phyloP scores from a whole-genome alignment of 2,888 invertebrate genomes.

The Diadegma fenestrale region DNA sequence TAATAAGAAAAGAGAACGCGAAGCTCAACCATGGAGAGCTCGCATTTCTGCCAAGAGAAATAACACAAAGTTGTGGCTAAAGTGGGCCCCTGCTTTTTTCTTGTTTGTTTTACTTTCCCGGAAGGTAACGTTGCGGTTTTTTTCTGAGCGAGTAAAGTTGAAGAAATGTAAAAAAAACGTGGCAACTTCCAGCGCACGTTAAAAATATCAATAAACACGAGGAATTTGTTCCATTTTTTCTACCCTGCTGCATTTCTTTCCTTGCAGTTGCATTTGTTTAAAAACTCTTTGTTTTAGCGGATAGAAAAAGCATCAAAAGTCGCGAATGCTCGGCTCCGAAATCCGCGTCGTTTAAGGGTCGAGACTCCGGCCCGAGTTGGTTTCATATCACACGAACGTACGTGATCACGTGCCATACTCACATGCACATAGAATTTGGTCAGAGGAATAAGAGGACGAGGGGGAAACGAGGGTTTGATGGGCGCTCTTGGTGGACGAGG shows the following conservation, averaged over 20 bases:
- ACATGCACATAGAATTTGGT: neutral
- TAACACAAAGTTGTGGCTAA: constrained; percentile 26
- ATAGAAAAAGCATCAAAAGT: neutral
- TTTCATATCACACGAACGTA: constrained; percentile 1
- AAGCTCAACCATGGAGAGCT: neutral
- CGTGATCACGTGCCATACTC: neutral
- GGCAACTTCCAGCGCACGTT: neutral
- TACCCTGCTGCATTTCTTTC: neutral
- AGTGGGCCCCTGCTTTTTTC: neutral
- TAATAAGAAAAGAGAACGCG: constrained; percentile 29
- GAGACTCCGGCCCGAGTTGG: neutral
- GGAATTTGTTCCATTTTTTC: neutral
- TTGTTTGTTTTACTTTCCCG: neutral
- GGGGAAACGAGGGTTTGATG: constrained; percentile 34
- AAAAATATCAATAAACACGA: neutral
- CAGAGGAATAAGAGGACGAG: constrained; percentile 1
- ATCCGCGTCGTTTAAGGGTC: neutral
- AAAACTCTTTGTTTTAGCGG: neutral
- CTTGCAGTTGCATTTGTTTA: neutral
- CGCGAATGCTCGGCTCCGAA: neutral
- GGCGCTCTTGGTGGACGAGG: constrained; percentile 27
- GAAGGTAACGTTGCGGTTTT: neutral
- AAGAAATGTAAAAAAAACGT: neutral
- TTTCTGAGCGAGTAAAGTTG: neutral
- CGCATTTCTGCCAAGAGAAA: constrained; percentile 10